Conservation (phyloP, 1,140 invertebrate species). For the Caenorhabditis tropicalis region DNA sequence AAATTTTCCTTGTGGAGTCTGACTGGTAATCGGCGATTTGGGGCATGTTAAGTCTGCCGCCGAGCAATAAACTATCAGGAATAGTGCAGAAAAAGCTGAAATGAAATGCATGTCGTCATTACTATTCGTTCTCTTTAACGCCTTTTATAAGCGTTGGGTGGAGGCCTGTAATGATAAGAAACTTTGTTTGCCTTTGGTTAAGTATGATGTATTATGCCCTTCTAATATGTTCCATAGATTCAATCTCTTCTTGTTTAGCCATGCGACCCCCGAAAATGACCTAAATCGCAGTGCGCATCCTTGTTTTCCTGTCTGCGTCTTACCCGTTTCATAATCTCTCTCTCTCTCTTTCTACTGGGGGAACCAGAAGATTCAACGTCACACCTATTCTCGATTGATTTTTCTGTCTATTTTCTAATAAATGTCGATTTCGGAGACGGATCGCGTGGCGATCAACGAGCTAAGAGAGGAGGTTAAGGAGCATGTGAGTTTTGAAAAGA, state of each 20-base stretch:
- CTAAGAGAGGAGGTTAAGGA: conserved; percentile 21
- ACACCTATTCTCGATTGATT: neutral
- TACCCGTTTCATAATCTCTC: neutral
- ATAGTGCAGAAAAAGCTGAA: neutral
- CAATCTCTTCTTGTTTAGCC: neutral
- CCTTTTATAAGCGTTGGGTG: neutral
- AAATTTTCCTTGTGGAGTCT: neutral
- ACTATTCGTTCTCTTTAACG: neutral
- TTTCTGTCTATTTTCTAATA: neutral
- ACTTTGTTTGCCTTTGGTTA: neutral
- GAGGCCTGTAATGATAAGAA: neutral
- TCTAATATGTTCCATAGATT: neutral
- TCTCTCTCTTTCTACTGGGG: neutral
- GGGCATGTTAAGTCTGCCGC: neutral
- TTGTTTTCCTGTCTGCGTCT: conserved; percentile 1
- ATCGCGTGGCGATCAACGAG: conserved; percentile 19
- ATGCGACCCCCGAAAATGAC: too few species aligned
- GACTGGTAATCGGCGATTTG: neutral
- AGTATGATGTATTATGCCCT: too few species aligned
- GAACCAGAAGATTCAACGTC: neutral
- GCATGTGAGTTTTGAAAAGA: neutral
- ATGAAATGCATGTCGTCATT: neutral
- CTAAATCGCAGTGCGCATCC: conserved; percentile 34
- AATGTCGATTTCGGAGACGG: conserved; percentile 1
- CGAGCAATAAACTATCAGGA: neutral